Base-by-base conservation (phyloP, 2,113 vertebrate genomes). In the Coregonus clupeaformis region DNA sequence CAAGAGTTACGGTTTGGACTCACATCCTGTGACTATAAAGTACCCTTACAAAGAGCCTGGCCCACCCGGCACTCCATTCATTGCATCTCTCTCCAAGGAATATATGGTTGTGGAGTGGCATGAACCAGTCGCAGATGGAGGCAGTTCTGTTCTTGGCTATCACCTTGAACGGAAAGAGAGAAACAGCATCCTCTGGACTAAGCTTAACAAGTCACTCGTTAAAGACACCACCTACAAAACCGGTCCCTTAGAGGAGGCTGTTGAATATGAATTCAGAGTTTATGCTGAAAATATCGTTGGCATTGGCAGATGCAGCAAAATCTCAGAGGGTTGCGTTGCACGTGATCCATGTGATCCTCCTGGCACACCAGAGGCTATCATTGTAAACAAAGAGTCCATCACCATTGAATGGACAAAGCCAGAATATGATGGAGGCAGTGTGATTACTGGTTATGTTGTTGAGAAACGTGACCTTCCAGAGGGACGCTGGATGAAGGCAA, bases 231-330 rank as follows among this genome's bases (percentile, higher is more conserved):
- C 29, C 71, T 98, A 96, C 86, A 99, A 98, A 90, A 96, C 94
- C 70, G 75, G 93, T 70, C 97, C 96, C 64, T 94, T 99, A 68
- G 98, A 99, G 84, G 97, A 99, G 89, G 95, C 95, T 82, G 89
- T 97, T 77, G 97, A 98, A 88, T 99, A 99, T 84, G 98, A 99
- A 87, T 99, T 98, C 75, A 92, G 94, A 81, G 96, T 97, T 75
- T 97, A 93, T 93, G 97, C 95, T 82, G 97, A 99, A 93, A 99
- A 99, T 89, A 98, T 99, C 81, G 97, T 99, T 82, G 97, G 98
- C 24, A 83, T 96, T 79, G 98, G 98, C 63, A 95, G 96, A 88
- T 92, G 95, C 90, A 99, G 98, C 90, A 99, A 99, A 89, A 87
- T 93, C 86, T 99, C 98, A 62, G 98, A 99, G 80, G 96, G 95